Evolutionary conservation across 2,888 invertebrate genomes (phyloP).

Genomic region (Chymomyza procnemis): DNA sequence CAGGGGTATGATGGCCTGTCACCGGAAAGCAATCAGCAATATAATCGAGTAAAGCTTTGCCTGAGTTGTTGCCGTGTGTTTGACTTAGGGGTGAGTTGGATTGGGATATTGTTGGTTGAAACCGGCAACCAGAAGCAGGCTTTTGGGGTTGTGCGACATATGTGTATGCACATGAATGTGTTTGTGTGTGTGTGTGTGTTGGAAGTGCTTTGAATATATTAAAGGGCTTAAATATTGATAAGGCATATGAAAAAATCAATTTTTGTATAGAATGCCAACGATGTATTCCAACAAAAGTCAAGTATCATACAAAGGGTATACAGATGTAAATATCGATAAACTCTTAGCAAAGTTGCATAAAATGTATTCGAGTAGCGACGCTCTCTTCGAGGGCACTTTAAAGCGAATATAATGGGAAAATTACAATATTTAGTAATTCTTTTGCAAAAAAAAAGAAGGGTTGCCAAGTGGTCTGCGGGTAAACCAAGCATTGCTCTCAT

Average conservation of each 20-base stretch:
- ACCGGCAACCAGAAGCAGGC: not conserved
- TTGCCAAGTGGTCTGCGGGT: not conserved
- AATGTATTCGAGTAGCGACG: not conserved
- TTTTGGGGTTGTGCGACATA: slow-evolving; percentile 49
- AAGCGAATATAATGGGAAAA: not conserved
- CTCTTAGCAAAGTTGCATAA: not conserved
- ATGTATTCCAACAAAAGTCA: not conserved
- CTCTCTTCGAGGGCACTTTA: not conserved
- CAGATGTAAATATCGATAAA: not conserved
- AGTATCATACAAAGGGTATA: not conserved
- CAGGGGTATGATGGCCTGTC: slow-evolving; percentile 38
- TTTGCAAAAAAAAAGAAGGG: not conserved
- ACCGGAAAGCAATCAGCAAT: slow-evolving; percentile 70
- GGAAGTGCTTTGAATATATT: slow-evolving; percentile 30
- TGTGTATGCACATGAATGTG: slow-evolving; percentile 2
- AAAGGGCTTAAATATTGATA: slow-evolving; percentile 1
- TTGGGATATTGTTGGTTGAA: slow-evolving; percentile 13
- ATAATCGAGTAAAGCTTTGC: slow-evolving; percentile 64
- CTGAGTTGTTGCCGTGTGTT: slow-evolving; percentile 17
- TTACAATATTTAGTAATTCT: not conserved
- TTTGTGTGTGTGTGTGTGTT: no score
- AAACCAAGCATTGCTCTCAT: not conserved
- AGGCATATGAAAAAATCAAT: not conserved
- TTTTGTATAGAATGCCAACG: not conserved
- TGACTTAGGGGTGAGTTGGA: not conserved